phyloP scores from a whole-genome alignment of 2,888 invertebrate species.

The Tenodera sinensis region DNA sequence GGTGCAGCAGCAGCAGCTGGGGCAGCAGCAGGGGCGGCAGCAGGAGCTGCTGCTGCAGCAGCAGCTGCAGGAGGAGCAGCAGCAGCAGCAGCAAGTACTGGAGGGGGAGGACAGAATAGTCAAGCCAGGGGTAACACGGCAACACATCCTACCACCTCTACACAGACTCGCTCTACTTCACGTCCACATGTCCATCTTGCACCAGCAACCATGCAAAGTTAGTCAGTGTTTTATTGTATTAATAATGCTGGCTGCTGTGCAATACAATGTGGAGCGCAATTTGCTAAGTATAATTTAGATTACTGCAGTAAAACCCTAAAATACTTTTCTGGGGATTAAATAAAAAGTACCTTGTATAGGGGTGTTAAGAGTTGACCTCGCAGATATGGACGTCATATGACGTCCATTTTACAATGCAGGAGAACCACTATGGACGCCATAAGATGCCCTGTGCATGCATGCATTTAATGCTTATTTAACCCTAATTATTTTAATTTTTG shows the following conservation, averaged over 20 bases:
- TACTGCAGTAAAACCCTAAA: too few relatives aligned
- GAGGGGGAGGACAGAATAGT: slow-evolving; percentile 43
- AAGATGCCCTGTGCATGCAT: too few relatives aligned
- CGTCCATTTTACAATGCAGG: too few relatives aligned
- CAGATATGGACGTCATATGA: too few relatives aligned
- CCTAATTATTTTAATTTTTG: too few relatives aligned
- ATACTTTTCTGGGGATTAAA: too few relatives aligned
- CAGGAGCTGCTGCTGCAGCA: slow-evolving; percentile 27
- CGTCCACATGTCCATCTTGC: slow-evolving; percentile 65
- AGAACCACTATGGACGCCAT: too few relatives aligned
- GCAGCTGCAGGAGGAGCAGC: neutral
- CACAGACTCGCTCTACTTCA: slow-evolving; percentile 64
- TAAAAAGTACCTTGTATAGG: too few relatives aligned
- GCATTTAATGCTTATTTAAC: too few relatives aligned
- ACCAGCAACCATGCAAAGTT: slow-evolving; percentile 44
- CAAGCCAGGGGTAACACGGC: slow-evolving; percentile 60
- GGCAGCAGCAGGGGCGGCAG: slow-evolving; percentile 26
- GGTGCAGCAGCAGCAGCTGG: slow-evolving; percentile 30
- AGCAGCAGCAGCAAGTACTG: neutral
- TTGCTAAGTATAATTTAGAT: neutral
- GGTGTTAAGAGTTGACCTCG: too few relatives aligned
- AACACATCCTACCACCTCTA: slow-evolving; percentile 67
- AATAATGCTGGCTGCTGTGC: neutral
- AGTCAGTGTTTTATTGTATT: neutral
- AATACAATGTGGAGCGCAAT: neutral